Base-by-base conservation (phyloP, 2,888 invertebrate genomes). In the Tridacna gigas region DNA sequence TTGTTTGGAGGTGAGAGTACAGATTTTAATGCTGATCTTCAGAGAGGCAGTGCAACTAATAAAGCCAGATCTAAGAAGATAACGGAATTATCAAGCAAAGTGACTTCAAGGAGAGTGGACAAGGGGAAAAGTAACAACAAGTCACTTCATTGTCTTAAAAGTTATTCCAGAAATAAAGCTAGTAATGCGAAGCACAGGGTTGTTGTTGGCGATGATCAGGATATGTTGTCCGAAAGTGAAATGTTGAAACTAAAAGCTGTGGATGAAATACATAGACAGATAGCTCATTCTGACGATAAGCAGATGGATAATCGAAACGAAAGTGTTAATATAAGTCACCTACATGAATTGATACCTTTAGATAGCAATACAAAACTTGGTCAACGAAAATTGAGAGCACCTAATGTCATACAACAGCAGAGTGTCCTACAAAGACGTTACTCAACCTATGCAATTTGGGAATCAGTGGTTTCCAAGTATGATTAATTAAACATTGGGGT, bases 191-290 rank as follows among this genome's bases (percentile, higher is more conserved):
- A 37, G 37, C 37, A 37, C 37, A 37, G 37, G 2, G 7, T 37
- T 4, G 37, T 4, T 37, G 37, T 37, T 37, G 37, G 37, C 7
- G 37, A 37, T 20, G 20, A 20, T 9, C 56, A 56, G 15, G 56
- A 9, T 56, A 15, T 15, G 11, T 51, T 51, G 11, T 13, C 56
- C 1, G 56, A 56, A 56, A 56, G 15, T 15, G 56, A 56, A 26
- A 28, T 12, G 26, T 18, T 26, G 18, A 66, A 25, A 15, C 26
- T 26, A 15, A 26, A 28, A 66, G 26, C 66, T 26, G 28, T 26
- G 18, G 28, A 66, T 66, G 66, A 66, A 26, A 66, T 26, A 66
- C 26, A 66, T 26, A 66, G 9, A 18, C 66, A 66, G 11, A 66
- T 66, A 66, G 66, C 66, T 25, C 11, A 66, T 26, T 26, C 28